Evolutionary conservation across 2,113 vertebrate species (phyloP).

Genomic region (Zosterops lateralis): DNA sequence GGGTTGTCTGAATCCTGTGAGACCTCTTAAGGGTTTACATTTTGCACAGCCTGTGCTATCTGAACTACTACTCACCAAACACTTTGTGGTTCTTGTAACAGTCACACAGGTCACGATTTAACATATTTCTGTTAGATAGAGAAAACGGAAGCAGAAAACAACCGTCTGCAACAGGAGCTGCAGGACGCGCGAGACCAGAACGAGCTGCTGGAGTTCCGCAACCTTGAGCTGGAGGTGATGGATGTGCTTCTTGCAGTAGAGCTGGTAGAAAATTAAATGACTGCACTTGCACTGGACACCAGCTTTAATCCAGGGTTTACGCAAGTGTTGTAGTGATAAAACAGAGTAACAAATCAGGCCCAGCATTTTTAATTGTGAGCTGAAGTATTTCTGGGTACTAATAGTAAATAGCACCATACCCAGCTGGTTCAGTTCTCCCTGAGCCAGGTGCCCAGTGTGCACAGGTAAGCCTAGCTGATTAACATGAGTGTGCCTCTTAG

Average conservation of each 20-base stretch:
- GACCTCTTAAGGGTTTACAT: not conserved
- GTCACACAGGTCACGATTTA: slow-evolving; percentile 8
- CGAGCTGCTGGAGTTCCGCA: slow-evolving; percentile 95
- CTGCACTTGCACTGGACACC: not conserved
- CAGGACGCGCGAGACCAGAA: slow-evolving; percentile 98
- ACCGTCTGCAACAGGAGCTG: slow-evolving; percentile 87
- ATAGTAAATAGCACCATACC: not conserved
- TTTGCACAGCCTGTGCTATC: not conserved
- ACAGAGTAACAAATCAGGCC: not conserved
- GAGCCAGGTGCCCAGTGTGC: not conserved
- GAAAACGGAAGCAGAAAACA: slow-evolving; percentile 85
- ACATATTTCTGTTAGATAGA: slow-evolving; percentile 85
- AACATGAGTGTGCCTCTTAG: not conserved
- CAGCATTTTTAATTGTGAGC: not conserved
- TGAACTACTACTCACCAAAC: not conserved
- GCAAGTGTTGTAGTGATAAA: not conserved
- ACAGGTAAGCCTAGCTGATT: not conserved
- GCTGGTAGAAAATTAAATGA: not conserved
- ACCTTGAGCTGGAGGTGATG: slow-evolving; percentile 93
- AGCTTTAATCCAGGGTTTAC: not conserved
- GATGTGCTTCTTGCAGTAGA: not conserved
- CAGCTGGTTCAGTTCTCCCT: not conserved
- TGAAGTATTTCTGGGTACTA: not conserved
- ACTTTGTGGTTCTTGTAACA: not conserved
- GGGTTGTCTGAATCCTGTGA: not conserved